These are phyloP conservation scores for Nematolebias whitei DNA, from an alignment of 2,113 vertebrate genomes.

Conservation along the genomic window DNA sequence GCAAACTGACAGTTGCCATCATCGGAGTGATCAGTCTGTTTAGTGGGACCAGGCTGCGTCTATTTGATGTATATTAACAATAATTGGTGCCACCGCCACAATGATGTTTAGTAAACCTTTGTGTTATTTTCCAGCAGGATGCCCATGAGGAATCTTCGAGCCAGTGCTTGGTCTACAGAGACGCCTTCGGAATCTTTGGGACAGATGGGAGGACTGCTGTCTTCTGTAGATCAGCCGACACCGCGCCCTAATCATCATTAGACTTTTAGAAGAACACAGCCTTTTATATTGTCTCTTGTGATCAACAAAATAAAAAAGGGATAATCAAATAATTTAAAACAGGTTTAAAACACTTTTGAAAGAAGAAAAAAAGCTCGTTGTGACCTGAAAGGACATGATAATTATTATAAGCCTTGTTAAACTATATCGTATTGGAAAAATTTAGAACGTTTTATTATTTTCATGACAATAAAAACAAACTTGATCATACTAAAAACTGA, in stretches of 20 bases:
- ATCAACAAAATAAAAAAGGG: conserved; percentile 37
- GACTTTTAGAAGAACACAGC: conserved; percentile 79
- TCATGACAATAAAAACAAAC: not conserved
- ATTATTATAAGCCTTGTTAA: too few relatives aligned
- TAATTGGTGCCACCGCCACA: conserved; percentile 83
- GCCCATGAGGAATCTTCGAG: conserved; percentile 92
- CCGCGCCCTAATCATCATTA: conserved; percentile 83
- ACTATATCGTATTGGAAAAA: too few relatives aligned
- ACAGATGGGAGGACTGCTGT: conserved; percentile 88
- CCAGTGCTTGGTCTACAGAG: conserved; percentile 83
- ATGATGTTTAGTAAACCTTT: conserved; percentile 84
- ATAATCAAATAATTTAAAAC: conserved; percentile 7
- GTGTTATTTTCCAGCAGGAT: conserved; percentile 87
- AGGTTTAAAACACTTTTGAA: too few relatives aligned
- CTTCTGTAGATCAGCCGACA: conserved; percentile 58
- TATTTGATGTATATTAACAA: conserved; percentile 86
- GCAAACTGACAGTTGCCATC: conserved; percentile 83
- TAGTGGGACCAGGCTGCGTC: conserved; percentile 61
- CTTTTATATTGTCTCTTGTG: conserved; percentile 49
- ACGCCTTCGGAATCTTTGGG: conserved; percentile 83
- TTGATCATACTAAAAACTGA: conserved; percentile 9
- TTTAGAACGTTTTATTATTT: too few relatives aligned
- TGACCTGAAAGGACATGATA: too few relatives aligned
- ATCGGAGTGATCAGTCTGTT: conserved; percentile 83
- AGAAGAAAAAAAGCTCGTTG: too few relatives aligned